Conservation (phyloP, 2,113 vertebrate genomes). For the Notothenia coriiceps region DNA sequence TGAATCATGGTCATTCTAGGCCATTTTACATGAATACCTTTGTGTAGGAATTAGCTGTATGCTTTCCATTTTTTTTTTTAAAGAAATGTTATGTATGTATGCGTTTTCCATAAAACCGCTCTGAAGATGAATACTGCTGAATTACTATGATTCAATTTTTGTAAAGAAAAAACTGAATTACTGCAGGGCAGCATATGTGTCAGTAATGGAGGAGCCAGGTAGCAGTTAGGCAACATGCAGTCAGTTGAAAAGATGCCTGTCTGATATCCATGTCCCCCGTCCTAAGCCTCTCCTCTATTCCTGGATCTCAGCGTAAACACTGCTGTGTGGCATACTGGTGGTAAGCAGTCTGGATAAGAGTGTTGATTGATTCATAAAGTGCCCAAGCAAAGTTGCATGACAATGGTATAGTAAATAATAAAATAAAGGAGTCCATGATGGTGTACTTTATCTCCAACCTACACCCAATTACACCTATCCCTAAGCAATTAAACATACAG, state of each 20-base stretch:
- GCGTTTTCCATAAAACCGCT: neutral
- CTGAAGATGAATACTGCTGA: neutral
- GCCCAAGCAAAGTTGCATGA: neutral
- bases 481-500: neutral
- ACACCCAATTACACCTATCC: too few species aligned
- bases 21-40: neutral
- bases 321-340: slow-evolving; percentile 15
- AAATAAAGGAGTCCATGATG: neutral
- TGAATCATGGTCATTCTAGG: neutral
- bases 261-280: slow-evolving; percentile 10
- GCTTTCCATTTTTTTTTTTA: neutral
- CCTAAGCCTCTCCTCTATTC: slow-evolving; percentile 21
- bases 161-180: neutral
- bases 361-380: slow-evolving; percentile 8
- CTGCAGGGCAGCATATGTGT: neutral
- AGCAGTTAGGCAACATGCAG: neutral
- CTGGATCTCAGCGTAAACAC: slow-evolving; percentile 41
- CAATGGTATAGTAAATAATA: neutral
- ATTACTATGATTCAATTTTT: neutral
- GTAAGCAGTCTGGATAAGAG: slow-evolving; percentile 22
- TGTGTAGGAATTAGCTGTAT: neutral
- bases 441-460: neutral
- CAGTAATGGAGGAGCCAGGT: neutral
- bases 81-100: neutral
- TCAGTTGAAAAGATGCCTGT: slow-evolving; percentile 1